A percentile compares a stretch with the other conserved stretches of the same genome.
These are phyloP conservation scores for Anthophora plumipes DNA, from an alignment of 2,888 invertebrate genomes.

Conservation along the genomic window DNA sequence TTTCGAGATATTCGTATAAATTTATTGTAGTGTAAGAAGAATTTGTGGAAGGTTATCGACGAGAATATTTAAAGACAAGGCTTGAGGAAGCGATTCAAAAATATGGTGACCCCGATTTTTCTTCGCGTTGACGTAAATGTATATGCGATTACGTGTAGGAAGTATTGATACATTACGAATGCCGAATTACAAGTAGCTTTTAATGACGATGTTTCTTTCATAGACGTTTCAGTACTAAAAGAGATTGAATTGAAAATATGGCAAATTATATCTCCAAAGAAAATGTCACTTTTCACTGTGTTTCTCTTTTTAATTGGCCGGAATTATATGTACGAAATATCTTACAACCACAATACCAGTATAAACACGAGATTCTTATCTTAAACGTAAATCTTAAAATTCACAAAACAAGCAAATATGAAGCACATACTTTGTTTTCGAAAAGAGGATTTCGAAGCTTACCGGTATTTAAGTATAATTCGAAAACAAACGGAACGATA, in stretches of 20 bases:
- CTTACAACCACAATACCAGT: too few relatives aligned
- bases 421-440: too few relatives aligned
- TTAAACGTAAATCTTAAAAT: too few relatives aligned
- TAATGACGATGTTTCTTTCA: neutral
- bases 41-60: neutral
- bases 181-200: neutral
- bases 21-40: neutral
- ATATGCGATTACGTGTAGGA: neutral
- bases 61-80: neutral
- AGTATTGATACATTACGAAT: neutral
- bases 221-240: neutral
- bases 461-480: too few relatives aligned
- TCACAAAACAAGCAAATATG: too few relatives aligned
- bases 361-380: too few relatives aligned
- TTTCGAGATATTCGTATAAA: neutral
- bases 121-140: slow-evolving; percentile 2
- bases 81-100: neutral
- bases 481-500: too few relatives aligned
- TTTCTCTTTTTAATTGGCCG: too few relatives aligned
- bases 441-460: too few relatives aligned
- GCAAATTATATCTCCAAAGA: too few relatives aligned
- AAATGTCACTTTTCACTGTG: too few relatives aligned
- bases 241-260: neutral
- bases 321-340: too few relatives aligned
- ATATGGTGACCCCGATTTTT: neutral